Evolutionary conservation across 2,113 vertebrate genomes (phyloP).

Genomic region (Atlantisia rogersi): DNA sequence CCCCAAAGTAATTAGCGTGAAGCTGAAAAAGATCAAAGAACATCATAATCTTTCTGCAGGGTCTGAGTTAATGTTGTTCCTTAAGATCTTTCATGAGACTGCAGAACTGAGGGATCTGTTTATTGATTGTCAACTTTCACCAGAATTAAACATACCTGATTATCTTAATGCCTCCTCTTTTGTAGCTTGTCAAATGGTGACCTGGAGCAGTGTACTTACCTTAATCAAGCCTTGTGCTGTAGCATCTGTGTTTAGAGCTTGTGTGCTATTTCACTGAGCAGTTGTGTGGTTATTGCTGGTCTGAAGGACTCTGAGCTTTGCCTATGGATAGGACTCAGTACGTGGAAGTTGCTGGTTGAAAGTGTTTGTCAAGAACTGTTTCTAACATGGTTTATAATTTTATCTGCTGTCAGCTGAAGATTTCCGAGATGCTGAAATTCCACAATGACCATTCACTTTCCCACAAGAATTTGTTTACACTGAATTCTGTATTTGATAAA

Average conservation of each 20-base stretch:
- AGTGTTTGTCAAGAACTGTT: neutral
- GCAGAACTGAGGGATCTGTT: neutral
- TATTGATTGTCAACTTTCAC: too few species aligned
- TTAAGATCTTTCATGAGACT: neutral
- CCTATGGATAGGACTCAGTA: neutral
- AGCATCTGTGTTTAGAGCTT: neutral
- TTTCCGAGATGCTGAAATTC: neutral
- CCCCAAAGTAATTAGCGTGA: neutral
- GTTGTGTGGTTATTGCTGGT: neutral
- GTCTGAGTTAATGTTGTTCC: neutral
- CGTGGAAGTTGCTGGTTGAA: neutral
- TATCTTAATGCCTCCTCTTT: neutral
- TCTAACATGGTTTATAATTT: neutral
- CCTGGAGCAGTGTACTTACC: neutral
- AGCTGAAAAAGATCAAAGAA: neutral
- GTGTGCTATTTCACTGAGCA: accelerated
- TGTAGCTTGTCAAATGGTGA: neutral
- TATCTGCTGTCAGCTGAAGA: neutral
- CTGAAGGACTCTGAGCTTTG: neutral
- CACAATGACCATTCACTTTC: neutral
- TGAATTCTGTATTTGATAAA: neutral
- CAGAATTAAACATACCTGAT: neutral
- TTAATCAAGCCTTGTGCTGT: neutral
- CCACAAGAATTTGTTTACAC: neutral
- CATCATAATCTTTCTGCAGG: neutral